phyloP scores from a whole-genome alignment of 2,888 invertebrate genomes.

The Zaprionus lineosus region DNA sequence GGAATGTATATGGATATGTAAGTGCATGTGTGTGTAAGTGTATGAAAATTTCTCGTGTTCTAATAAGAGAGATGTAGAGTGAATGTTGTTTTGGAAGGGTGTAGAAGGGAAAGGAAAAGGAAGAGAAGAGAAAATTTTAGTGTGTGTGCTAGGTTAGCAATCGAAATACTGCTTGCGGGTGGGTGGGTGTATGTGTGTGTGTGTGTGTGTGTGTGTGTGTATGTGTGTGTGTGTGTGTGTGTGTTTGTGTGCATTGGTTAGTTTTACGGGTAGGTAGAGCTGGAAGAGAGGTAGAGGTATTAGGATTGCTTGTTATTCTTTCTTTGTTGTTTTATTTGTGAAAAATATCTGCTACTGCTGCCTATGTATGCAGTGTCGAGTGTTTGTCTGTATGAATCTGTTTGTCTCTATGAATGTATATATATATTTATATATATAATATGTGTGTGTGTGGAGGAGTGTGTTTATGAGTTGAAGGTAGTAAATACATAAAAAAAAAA shows the following conservation, averaged over 20 bases:
- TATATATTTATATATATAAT: constrained; percentile 1
- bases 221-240: constrained; percentile 7
- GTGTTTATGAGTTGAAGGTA: constrained; percentile 59
- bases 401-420: neutral
- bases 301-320: constrained; percentile 75
- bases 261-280: constrained; percentile 5
- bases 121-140: constrained; percentile 15
- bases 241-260: constrained; percentile 25
- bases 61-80: constrained; percentile 26
- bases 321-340: constrained; percentile 78
- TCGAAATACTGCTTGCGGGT: constrained; percentile 38
- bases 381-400: constrained; percentile 26
- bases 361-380: constrained; percentile 60
- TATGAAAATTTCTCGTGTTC: constrained; percentile 57
- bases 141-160: constrained; percentile 50
- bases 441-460: constrained; percentile 28
- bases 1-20: constrained; percentile 26
- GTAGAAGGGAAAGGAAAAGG: neutral
- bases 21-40: constrained; percentile 27
- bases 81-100: constrained; percentile 5
- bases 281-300: constrained; percentile 48
- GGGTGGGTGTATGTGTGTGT: constrained; percentile 7
- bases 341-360: constrained; percentile 68
- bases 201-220: constrained; percentile 20
- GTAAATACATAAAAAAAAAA: constrained; percentile 62